A percentile compares a stretch with the other conserved stretches of the same genome.
These are phyloP conservation scores for Scaeva pyrastri DNA, from an alignment of 2,888 invertebrate species.

Conservation along the genomic window DNA sequence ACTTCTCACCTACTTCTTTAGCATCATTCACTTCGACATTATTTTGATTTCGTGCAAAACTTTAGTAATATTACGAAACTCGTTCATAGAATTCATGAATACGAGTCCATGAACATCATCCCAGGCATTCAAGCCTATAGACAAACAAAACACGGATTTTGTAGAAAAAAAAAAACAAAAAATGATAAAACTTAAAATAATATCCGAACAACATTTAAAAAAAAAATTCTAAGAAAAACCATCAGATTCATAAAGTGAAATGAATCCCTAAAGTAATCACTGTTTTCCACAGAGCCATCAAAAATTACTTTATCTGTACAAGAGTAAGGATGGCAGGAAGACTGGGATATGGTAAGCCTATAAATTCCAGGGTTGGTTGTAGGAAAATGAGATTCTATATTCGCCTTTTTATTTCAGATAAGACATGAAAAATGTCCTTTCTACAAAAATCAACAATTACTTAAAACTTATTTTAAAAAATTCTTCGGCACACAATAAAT, in stretches of 20 bases:
- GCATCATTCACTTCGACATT: conserved; percentile 14
- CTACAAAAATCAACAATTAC: too few species aligned
- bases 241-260: conserved; percentile 27
- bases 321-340: neutral
- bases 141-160: conserved; percentile 25
- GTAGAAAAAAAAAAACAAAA: conserved; percentile 24
- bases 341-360: neutral
- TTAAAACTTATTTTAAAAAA: too few species aligned
- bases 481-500: too few species aligned
- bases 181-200: conserved; percentile 29
- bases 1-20: conserved; percentile 58
- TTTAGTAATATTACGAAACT: too few species aligned
- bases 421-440: too few species aligned
- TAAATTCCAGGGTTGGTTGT: conserved; percentile 8
- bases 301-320: conserved; percentile 39
- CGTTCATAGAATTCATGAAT: neutral
- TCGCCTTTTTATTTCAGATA: too few species aligned
- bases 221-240: neutral
- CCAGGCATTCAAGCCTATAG: neutral
- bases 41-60: conserved; percentile 13
- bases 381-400: too few species aligned
- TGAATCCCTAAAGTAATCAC: conserved; percentile 40
- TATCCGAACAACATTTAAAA: neutral
- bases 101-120: conserved; percentile 1
- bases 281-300: conserved; percentile 12